Percentiles rank a stretch among this genome's conserved stretches.
These are phyloP conservation scores for Caenorhabditis sulstoni DNA, from an alignment of 2,888 invertebrate genomes.

Conservation along the genomic window DNA sequence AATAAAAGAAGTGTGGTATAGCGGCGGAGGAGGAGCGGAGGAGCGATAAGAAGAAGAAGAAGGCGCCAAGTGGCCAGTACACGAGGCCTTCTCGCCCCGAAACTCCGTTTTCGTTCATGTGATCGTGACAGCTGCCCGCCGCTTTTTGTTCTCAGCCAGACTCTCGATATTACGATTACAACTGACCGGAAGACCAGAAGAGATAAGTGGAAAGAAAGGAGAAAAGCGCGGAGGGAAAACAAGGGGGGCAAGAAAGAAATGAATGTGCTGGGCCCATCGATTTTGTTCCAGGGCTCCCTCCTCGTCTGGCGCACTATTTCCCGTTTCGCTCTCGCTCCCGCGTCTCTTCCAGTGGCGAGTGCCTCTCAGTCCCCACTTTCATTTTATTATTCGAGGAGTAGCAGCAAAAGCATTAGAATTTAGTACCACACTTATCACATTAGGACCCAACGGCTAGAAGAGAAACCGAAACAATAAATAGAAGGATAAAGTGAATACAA, in stretches of 20 bases:
- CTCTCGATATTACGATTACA: slow-evolving; percentile 35
- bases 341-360: too few relatives aligned
- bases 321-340: too few relatives aligned
- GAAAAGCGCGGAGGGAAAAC: not conserved
- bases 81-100: slow-evolving; percentile 21
- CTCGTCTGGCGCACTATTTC: slow-evolving; percentile 5
- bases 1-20: not conserved
- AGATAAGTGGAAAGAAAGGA: not conserved
- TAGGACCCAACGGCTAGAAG: slow-evolving; percentile 32
- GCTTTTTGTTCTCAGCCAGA: slow-evolving; percentile 1
- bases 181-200: slow-evolving; percentile 31
- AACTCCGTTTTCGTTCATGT: slow-evolving; percentile 17
- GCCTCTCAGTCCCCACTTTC: not conserved
- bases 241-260: not conserved
- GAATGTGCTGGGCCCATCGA: slow-evolving; percentile 38
- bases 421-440: slow-evolving; percentile 39
- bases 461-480: not conserved
- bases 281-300: slow-evolving; percentile 27
- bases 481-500: slow-evolving; percentile 21
- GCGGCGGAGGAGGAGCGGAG: not conserved
- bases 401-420: not conserved
- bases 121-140: slow-evolving; percentile 32
- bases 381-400: not conserved
- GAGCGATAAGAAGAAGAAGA: slow-evolving; percentile 24
- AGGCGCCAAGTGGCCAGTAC: slow-evolving; percentile 54